These are phyloP conservation scores for Candidula unifasciata DNA, from an alignment of 2,888 invertebrate species.

Conservation along the genomic window DNA sequence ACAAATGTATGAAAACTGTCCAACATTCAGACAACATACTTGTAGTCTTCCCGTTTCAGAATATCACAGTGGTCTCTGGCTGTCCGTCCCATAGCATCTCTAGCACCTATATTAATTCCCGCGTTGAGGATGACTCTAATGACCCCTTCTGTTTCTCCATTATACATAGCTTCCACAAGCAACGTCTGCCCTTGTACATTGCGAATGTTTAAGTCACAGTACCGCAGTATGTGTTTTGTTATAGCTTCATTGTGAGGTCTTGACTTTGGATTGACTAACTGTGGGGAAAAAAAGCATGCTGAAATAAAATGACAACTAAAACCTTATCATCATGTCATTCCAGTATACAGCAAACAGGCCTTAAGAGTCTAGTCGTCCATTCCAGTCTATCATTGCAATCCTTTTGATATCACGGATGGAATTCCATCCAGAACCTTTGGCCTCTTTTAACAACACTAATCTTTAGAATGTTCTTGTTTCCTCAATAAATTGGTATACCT, in stretches of 20 bases:
- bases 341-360: too few relatives aligned
- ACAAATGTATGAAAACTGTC: too few relatives aligned
- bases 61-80: conserved; percentile 62
- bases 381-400: too few relatives aligned
- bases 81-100: conserved; percentile 67
- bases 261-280: conserved; percentile 56
- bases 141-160: conserved; percentile 61
- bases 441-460: too few relatives aligned
- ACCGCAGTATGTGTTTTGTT: conserved; percentile 62
- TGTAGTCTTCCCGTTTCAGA: conserved; percentile 60
- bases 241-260: conserved; percentile 63
- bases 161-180: conserved; percentile 67
- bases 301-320: too few relatives aligned
- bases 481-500: too few relatives aligned
- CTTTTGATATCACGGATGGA: too few relatives aligned
- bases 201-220: conserved; percentile 61
- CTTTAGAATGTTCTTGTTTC: too few relatives aligned
- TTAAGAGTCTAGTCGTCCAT: too few relatives aligned
- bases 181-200: conserved; percentile 68
- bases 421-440: too few relatives aligned
- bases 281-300: not conserved
- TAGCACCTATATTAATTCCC: conserved; percentile 63
- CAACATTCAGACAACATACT: conserved; percentile 19
- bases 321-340: too few relatives aligned
- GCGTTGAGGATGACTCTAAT: conserved; percentile 63